phyloP scores from a whole-genome alignment of 1,140 invertebrate species.

The Oncopodura yosiiana region DNA sequence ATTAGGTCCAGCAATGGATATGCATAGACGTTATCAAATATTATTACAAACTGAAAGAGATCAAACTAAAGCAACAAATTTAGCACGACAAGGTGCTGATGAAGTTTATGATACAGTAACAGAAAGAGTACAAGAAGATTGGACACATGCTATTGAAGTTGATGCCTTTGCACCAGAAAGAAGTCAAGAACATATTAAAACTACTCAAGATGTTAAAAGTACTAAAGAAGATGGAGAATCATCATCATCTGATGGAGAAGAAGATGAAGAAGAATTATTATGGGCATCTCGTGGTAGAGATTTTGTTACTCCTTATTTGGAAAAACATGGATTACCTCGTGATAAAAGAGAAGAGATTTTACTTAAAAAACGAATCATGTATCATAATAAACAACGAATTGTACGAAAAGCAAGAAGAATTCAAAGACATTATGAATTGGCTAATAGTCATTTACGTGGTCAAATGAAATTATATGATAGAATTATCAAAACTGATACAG shows the following conservation, averaged over 20 bases:
- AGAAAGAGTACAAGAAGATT: slow-evolving; percentile 29
- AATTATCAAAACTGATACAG: slow-evolving; percentile 11
- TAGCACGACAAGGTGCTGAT: slow-evolving; percentile 20
- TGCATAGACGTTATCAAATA: slow-evolving; percentile 17
- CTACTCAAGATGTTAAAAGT: neutral
- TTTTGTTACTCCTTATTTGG: slow-evolving; percentile 31
- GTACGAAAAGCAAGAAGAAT: slow-evolving; percentile 15
- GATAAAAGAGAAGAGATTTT: slow-evolving; percentile 24
- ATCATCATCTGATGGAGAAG: neutral
- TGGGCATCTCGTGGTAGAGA: slow-evolving; percentile 5
- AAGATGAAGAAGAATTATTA: slow-evolving; percentile 13
- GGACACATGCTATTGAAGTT: slow-evolving; percentile 27
- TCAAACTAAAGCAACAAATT: slow-evolving; percentile 8
- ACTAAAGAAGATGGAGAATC: neutral
- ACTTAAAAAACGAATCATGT: slow-evolving; percentile 29
- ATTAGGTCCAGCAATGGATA: slow-evolving; percentile 4
- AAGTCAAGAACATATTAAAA: neutral
- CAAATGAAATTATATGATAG: slow-evolving; percentile 11
- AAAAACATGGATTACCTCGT: slow-evolving; percentile 22
- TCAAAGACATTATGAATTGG: neutral
- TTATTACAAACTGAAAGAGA: slow-evolving; percentile 13
- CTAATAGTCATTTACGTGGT: slow-evolving; percentile 5
- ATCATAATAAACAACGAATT: slow-evolving; percentile 13
- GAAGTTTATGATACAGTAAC: slow-evolving; percentile 27
- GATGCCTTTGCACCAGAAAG: slow-evolving; percentile 7